Evolutionary conservation across 2,888 invertebrate genomes (phyloP).

Genomic region (Catocala nupta): DNA sequence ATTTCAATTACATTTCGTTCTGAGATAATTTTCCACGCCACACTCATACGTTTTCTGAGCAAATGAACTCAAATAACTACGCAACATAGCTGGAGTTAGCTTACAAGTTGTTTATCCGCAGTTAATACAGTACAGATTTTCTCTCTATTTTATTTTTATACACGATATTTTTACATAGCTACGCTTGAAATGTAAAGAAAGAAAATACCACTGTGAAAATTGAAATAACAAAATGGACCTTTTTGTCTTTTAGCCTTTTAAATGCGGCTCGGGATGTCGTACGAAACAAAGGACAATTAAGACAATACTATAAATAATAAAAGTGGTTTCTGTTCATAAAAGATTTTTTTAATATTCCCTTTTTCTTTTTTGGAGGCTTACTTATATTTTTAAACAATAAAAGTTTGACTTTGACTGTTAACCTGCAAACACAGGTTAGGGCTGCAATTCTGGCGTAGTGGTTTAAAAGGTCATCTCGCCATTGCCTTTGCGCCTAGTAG

Average conservation of each 20-base stretch:
- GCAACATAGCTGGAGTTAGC: slow-evolving; percentile 1
- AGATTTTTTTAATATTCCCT: background rate
- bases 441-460: too few relatives aligned
- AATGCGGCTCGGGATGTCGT: slow-evolving; percentile 29
- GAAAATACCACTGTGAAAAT: slow-evolving; percentile 42
- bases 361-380: too few relatives aligned
- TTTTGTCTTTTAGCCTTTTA: slow-evolving; percentile 31
- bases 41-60: slow-evolving; percentile 8
- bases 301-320: too few relatives aligned
- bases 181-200: slow-evolving; percentile 41
- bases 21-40: slow-evolving; percentile 5
- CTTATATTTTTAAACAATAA: too few relatives aligned
- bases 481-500: too few relatives aligned
- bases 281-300: slow-evolving; percentile 14
- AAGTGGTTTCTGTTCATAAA: slow-evolving; percentile 7
- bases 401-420: too few relatives aligned
- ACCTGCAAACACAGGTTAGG: too few relatives aligned
- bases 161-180: slow-evolving; percentile 28
- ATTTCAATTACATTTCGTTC: slow-evolving; percentile 14
- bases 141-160: slow-evolving; percentile 24
- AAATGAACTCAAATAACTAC: slow-evolving; percentile 24
- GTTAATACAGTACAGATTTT: slow-evolving; percentile 9
- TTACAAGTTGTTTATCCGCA: slow-evolving; percentile 24
- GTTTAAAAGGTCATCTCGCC: too few relatives aligned
- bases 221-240: slow-evolving; percentile 43